These are phyloP conservation scores for Eurytoma adleriae DNA, from an alignment of 2,888 invertebrate genomes.

Conservation along the genomic window DNA sequence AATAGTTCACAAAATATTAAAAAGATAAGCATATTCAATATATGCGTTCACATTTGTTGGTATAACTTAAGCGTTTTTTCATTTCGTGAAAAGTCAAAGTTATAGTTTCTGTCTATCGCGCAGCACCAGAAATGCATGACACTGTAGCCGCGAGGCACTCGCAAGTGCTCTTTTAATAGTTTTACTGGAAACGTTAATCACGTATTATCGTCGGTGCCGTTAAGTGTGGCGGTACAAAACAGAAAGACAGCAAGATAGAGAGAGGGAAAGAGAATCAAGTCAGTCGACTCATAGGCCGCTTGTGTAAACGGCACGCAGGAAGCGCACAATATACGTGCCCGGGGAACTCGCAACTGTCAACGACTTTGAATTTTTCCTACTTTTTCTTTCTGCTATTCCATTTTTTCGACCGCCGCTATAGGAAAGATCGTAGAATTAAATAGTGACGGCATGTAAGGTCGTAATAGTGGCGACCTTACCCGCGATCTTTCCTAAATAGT, in stretches of 20 bases:
- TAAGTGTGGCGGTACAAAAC: slow-evolving; percentile 36
- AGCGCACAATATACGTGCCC: slow-evolving; percentile 55
- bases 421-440: too few relatives aligned
- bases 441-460: too few relatives aligned
- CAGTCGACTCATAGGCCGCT: not conserved
- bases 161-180: slow-evolving; percentile 57
- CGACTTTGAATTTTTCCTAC: slow-evolving; percentile 70
- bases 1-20: too few relatives aligned
- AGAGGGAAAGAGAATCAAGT: slow-evolving; percentile 3
- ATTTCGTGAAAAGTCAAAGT: not conserved
- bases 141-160: not conserved
- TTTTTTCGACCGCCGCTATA: slow-evolving; percentile 20
- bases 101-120: not conserved
- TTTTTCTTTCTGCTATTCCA: not conserved
- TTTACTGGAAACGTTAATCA: slow-evolving; percentile 58
- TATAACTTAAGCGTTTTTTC: too few relatives aligned
- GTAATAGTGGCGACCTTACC: too few relatives aligned
- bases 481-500: too few relatives aligned
- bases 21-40: too few relatives aligned
- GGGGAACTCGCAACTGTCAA: slow-evolving; percentile 67
- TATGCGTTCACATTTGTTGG: too few relatives aligned
- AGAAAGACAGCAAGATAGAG: slow-evolving; percentile 27
- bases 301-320: slow-evolving; percentile 52
- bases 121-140: not conserved
- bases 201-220: slow-evolving; percentile 59